Evolutionary conservation across 1,140 invertebrate species (phyloP).

Genomic region (Dolichoris vasculosae): DNA sequence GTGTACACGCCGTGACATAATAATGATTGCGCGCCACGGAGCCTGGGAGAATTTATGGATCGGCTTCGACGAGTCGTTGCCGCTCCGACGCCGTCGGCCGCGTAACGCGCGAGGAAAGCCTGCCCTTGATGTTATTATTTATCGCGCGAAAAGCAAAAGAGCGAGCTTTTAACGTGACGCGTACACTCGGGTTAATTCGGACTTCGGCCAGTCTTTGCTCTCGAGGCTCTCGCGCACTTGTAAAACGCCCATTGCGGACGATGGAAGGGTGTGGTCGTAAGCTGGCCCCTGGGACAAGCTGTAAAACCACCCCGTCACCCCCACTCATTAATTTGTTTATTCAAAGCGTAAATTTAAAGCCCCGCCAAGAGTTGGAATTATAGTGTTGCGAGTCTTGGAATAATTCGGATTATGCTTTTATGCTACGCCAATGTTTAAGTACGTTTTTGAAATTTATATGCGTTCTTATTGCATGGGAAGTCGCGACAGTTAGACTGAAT

Average conservation of each 20-base stretch:
- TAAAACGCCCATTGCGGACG: not conserved
- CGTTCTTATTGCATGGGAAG: not conserved
- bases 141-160: not conserved
- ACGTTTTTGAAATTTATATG: not conserved
- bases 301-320: not conserved
- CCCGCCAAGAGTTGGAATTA: not conserved
- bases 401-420: not conserved
- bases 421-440: not conserved
- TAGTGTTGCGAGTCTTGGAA: not conserved
- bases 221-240: not conserved
- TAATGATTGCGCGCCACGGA: slow-evolving; percentile 35
- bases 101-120: not conserved
- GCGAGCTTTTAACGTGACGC: not conserved
- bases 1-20: slow-evolving; percentile 26
- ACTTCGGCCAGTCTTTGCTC: not conserved
- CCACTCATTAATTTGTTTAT: slow-evolving; percentile 4
- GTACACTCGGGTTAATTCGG: not conserved
- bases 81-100: not conserved
- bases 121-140: not conserved
- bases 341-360: not conserved
- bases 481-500: not conserved
- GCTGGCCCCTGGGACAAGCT: slow-evolving; percentile 13
- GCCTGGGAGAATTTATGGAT: slow-evolving; percentile 48
- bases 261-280: slow-evolving; percentile 39
- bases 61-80: slow-evolving; percentile 33